Evolutionary conservation across 2,113 vertebrate genomes (phyloP).

Genomic region (Uria aalge): DNA sequence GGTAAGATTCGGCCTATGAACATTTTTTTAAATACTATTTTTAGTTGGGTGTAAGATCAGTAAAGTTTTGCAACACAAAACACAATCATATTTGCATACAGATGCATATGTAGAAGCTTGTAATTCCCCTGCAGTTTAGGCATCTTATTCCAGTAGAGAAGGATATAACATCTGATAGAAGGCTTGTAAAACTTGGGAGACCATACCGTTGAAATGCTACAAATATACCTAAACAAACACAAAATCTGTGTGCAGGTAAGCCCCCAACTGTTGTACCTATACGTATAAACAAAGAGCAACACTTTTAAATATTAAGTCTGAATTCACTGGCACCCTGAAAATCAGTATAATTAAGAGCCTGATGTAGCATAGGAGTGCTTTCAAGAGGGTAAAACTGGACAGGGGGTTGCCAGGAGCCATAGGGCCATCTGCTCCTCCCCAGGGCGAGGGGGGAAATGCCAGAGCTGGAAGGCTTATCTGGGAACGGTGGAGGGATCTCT

Average conservation of each 20-base stretch:
- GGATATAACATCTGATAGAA: neutral
- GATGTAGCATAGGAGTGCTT: neutral
- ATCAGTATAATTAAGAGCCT: neutral
- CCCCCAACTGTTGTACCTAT: rapidly evolving
- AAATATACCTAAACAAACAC: neutral
- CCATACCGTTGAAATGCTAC: neutral
- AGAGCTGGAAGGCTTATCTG: neutral
- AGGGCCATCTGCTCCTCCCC: neutral
- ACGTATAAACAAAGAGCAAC: neutral
- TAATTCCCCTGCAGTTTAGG: neutral
- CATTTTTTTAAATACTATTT: neutral
- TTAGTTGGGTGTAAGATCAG: neutral
- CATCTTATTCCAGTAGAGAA: neutral
- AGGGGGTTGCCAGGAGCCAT: neutral
- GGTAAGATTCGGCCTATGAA: neutral
- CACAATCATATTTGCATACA: neutral
- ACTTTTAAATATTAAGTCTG: neutral
- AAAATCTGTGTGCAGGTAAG: neutral
- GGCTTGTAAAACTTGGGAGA: neutral
- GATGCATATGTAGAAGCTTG: neutral
- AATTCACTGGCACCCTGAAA: neutral
- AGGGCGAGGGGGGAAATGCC: neutral
- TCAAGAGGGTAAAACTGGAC: neutral
- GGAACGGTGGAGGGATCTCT: neutral
- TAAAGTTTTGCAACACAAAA: neutral